phyloP scores from a whole-genome alignment of 2,888 invertebrate genomes.

The Nebria salina region DNA sequence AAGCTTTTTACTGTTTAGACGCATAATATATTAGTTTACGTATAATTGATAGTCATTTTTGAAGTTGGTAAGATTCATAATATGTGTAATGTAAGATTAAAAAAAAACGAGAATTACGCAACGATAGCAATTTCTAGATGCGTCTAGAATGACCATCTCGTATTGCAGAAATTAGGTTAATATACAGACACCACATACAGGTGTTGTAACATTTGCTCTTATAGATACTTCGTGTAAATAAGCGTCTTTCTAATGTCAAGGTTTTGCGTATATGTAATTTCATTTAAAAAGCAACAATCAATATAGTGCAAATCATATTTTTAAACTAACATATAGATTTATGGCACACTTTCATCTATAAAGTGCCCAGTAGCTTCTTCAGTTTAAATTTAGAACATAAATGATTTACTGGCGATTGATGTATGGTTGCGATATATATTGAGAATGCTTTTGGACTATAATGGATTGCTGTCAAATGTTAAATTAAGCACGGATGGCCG shows the following conservation, averaged over 20 bases:
- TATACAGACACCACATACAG: not conserved
- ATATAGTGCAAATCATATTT: no score
- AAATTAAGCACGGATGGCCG: not conserved
- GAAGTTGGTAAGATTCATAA: not conserved
- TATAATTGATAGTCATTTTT: not conserved
- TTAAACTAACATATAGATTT: not conserved
- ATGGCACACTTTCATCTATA: not conserved
- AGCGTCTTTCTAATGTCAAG: not conserved
- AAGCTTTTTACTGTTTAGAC: no score
- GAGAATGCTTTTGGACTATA: not conserved
- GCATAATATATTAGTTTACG: no score
- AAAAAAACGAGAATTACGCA: not conserved
- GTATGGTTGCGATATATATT: not conserved
- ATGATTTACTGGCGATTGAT: not conserved
- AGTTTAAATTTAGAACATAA: not conserved
- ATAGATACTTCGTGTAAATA: not conserved
- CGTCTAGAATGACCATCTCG: not conserved
- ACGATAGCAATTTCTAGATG: not conserved
- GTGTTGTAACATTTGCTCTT: not conserved
- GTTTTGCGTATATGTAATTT: not conserved
- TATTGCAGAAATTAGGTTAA: not conserved
- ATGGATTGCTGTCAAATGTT: not conserved
- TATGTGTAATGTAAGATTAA: not conserved
- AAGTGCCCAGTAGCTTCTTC: not conserved
- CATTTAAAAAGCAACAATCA: no score